Evolutionary conservation across 2,797 vertebrate genomes (phyloP).

Genomic region (Psittacula echo): DNA sequence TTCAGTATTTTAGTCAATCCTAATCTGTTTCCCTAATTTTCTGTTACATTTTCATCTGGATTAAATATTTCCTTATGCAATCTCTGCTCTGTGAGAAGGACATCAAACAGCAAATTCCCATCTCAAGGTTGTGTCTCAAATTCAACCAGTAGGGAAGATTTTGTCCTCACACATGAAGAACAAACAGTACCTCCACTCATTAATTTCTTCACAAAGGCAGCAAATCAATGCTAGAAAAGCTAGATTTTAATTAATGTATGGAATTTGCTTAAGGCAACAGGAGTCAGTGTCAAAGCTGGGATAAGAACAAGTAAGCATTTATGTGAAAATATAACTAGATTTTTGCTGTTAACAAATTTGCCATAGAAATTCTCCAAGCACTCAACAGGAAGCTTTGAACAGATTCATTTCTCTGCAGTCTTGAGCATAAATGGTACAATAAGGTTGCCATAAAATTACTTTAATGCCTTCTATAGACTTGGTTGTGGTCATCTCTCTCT

Average conservation of each 20-base stretch:
- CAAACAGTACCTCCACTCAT: background rate
- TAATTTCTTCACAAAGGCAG: background rate
- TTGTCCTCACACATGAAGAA: background rate
- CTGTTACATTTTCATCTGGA: background rate
- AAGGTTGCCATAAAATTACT: background rate
- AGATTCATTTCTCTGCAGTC: background rate
- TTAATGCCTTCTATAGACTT: background rate
- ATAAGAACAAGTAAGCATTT: background rate
- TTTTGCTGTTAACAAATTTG: background rate
- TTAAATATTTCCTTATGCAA: background rate
- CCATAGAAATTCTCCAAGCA: background rate
- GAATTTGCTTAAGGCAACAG: background rate
- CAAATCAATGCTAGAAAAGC: background rate
- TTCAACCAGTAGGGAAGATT: background rate
- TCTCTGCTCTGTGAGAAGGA: background rate
- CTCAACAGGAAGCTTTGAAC: background rate
- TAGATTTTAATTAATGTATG: background rate
- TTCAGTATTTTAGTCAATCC: background rate
- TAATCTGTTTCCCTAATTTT: background rate
- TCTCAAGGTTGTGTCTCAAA: background rate
- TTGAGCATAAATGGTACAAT: background rate
- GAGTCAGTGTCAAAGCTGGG: background rate
- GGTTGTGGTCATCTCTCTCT: fast-evolving
- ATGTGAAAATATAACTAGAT: background rate
- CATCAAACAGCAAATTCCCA: background rate